These are phyloP conservation scores for Peromyscus attwateri DNA, from an alignment of 2,797 vertebrate genomes.

Conservation along the genomic window DNA sequence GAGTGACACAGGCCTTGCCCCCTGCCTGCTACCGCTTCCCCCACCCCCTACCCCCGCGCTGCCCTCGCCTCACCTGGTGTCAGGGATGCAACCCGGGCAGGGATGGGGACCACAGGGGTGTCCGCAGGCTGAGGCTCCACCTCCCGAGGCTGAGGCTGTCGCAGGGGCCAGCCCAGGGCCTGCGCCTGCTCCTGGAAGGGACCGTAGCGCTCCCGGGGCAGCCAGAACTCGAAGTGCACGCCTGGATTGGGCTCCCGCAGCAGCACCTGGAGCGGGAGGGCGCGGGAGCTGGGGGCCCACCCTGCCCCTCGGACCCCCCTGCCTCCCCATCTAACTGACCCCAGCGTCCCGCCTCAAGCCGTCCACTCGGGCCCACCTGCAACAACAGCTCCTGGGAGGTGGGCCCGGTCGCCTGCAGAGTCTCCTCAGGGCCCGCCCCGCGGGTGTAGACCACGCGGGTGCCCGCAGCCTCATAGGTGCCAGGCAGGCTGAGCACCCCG, in stretches of 20 bases:
- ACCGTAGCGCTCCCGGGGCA: constrained; percentile 82
- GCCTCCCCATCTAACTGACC: too few relatives aligned
- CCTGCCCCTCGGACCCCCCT: background rate
- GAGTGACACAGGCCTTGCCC: background rate
- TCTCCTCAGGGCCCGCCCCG: constrained; percentile 81
- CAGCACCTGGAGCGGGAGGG: constrained; percentile 83
- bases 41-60: background rate
- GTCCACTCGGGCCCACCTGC: constrained; percentile 60
- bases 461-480: constrained; percentile 85
- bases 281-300: background rate
- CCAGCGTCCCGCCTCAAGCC: background rate
- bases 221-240: constrained; percentile 90
- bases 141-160: constrained; percentile 83
- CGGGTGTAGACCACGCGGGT: constrained; percentile 86
- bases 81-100: background rate
- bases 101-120: background rate
- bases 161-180: constrained; percentile 72
- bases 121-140: constrained; percentile 24
- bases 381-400: constrained; percentile 84
- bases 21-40: background rate
- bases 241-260: constrained; percentile 88
- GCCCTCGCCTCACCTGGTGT: constrained; percentile 67
- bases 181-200: constrained; percentile 72
- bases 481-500: constrained; percentile 86
- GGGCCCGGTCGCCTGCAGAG: constrained; percentile 85